These are phyloP conservation scores for Iselma pallidipennis DNA, from an alignment of 2,888 invertebrate genomes.

Conservation along the genomic window DNA sequence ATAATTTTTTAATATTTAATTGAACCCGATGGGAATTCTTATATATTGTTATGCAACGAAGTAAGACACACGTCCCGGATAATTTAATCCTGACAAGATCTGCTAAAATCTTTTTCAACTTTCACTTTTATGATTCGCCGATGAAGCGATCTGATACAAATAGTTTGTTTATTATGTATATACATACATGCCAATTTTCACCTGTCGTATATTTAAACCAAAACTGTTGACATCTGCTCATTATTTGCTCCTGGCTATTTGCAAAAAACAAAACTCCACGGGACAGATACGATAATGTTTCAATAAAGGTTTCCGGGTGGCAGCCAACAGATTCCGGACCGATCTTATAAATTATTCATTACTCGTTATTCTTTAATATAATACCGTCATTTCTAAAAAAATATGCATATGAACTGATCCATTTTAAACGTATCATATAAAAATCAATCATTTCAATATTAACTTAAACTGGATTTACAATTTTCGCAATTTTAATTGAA, in stretches of 20 bases:
- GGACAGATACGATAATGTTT: constrained; percentile 2
- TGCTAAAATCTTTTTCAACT: constrained; percentile 22
- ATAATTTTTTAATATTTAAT: not conserved
- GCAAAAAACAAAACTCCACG: not conserved
- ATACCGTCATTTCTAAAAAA: not conserved
- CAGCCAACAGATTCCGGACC: not conserved
- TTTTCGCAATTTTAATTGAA: constrained; percentile 1
- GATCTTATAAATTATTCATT: not conserved
- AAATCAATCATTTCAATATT: constrained; percentile 5
- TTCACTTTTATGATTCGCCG: constrained; percentile 24
- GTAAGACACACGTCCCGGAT: not conserved
- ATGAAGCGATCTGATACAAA: constrained; percentile 17
- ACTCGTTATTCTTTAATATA: not conserved
- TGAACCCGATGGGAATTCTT: not conserved
- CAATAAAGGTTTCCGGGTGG: constrained; percentile 7
- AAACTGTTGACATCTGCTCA: constrained; percentile 26
- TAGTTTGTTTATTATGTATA: constrained; percentile 25
- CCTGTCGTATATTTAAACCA: constrained; percentile 24
- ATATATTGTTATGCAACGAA: not conserved
- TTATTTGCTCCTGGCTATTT: constrained; percentile 17
- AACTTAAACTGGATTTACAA: no score
- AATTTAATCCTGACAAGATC: not conserved
- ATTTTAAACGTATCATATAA: not conserved
- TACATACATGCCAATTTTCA: constrained; percentile 23
- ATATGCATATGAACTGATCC: not conserved